These are phyloP conservation scores for Callipepla squamata DNA, from an alignment of 2,113 vertebrate species.

Conservation along the genomic window DNA sequence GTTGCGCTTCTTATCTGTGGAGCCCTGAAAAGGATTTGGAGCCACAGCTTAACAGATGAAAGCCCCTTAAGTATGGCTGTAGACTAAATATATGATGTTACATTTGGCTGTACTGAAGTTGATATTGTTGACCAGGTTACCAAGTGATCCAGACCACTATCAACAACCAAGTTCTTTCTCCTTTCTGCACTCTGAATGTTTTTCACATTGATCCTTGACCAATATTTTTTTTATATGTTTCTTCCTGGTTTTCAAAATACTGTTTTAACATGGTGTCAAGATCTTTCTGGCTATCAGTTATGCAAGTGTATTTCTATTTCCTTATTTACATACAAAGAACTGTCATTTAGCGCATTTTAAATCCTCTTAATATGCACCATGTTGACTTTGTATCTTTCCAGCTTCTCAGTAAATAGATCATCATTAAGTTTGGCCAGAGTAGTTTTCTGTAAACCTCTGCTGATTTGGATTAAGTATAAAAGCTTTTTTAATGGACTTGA, in stretches of 20 bases:
- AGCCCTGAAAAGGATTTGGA: background rate
- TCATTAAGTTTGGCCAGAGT: background rate
- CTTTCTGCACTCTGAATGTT: background rate
- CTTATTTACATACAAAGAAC: background rate
- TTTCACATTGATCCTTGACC: background rate
- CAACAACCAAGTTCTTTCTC: background rate
- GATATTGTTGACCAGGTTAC: background rate
- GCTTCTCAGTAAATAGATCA: background rate
- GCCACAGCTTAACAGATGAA: background rate
- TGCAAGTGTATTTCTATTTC: background rate
- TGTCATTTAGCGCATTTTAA: background rate
- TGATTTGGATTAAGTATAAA: background rate
- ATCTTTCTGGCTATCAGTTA: background rate
- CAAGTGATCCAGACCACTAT: rapidly evolving
- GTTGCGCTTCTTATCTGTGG: background rate
- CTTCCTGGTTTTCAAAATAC: background rate
- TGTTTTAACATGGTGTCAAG: background rate
- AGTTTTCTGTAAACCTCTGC: background rate
- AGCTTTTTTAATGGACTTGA: background rate
- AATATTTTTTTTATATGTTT: background rate
- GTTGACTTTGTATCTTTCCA: background rate
- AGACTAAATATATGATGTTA: rapidly evolving
- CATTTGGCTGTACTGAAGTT: background rate
- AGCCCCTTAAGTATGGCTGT: background rate
- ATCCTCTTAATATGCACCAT: background rate